Base-by-base conservation (phyloP, 2,113 vertebrate species). In the human region DNA sequence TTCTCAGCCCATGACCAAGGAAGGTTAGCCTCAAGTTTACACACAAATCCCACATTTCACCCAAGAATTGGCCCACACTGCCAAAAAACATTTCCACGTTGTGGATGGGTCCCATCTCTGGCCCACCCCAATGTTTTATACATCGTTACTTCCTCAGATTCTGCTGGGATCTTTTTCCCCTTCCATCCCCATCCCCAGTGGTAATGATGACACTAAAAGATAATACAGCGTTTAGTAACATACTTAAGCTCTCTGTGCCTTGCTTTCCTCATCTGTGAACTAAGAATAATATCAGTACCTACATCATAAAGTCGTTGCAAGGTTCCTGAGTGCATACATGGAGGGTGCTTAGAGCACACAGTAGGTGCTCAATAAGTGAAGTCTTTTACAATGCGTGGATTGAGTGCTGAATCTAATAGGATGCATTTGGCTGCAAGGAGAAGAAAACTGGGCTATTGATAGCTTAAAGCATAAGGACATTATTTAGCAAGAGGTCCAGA, bases 331-430 rank as follows among this genome's bases (percentile, higher is more conserved):
- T 82, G 50, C 32, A 43, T 4, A 66, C 5, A 0, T 18, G n/a
- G 79, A 12, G 43, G 18, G 22, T 6, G 70, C 66, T 30, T 7
- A 55, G 61, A 72, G 78, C 45, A 76, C 5, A 7, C 1, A 10
- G 8, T 8, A 38, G 38, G 55, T 6, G 4, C 17, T 64, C 85
- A 57, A 2, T 20, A 35, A 38, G 68, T 13, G 22, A 48, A 35
- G 38, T 8, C 14, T 45, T 70, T 27, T 23, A 10, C 50, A 43
- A 0, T 16, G 57, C 8, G 0, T 50, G 11, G 32, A 10, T 1
- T 38, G 70, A 76, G 35, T 27, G 16, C 86, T 48, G 55, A 76
- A 78, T 84, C 57, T 75, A 32, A 66, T 52, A 23, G 0, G 11
- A 76, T 73, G 17, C 64, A 50, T 52, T 82, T 91, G 45, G 45